phyloP scores from a whole-genome alignment of 2,113 vertebrate species.

The Xiphophorus couchianus region DNA sequence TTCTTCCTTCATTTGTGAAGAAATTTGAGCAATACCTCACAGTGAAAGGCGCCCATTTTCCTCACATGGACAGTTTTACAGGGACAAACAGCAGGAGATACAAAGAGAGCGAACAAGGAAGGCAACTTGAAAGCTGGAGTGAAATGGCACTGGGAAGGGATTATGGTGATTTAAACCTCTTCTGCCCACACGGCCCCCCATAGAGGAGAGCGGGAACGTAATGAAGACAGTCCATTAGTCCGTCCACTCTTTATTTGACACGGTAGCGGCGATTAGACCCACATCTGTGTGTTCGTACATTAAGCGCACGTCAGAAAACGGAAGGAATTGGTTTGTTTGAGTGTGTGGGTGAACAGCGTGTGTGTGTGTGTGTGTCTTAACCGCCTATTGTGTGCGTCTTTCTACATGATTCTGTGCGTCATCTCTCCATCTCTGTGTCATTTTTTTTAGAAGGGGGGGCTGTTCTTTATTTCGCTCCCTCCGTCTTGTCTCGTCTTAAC shows the following conservation, averaged over 20 bases:
- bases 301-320: constrained; percentile 11
- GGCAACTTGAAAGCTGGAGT: constrained; percentile 39
- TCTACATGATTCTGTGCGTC: constrained; percentile 36
- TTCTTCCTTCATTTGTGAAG: constrained; percentile 17
- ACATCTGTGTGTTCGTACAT: neutral
- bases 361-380: neutral
- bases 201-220: constrained; percentile 42
- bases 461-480: neutral
- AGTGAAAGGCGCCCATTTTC: constrained; percentile 58
- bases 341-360: neutral
- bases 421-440: constrained; percentile 1
- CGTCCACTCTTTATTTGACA: constrained; percentile 49
- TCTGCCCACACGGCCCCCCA: constrained; percentile 46
- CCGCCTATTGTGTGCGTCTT: constrained; percentile 12
- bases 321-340: constrained; percentile 28
- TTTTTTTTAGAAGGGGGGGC: constrained; percentile 1
- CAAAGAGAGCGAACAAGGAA: constrained; percentile 25
- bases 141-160: constrained; percentile 47
- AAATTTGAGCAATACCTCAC: constrained; percentile 35
- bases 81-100: constrained; percentile 55
- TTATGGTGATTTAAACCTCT: constrained; percentile 69
- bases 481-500: constrained; percentile 41
- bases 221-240: constrained; percentile 67
- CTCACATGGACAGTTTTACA: constrained; percentile 55
- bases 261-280: constrained; percentile 21